These are phyloP conservation scores for Pavo muticus DNA, from an alignment of 2,113 vertebrate species.

Conservation along the genomic window DNA sequence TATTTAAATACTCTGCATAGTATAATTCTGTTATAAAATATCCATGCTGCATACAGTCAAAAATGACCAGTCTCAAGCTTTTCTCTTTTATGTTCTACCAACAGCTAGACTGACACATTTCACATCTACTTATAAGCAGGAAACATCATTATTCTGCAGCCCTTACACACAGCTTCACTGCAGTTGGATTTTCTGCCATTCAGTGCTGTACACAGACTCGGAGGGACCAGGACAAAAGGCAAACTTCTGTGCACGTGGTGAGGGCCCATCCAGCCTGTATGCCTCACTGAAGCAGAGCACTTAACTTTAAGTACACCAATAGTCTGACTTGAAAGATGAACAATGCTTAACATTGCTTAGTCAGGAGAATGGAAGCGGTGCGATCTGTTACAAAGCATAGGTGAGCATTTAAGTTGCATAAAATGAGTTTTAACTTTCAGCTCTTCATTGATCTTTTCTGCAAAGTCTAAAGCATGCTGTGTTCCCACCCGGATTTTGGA, in stretches of 20 bases:
- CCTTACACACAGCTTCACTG: conserved; percentile 29
- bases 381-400: background rate
- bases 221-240: background rate
- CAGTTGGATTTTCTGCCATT: conserved; percentile 43
- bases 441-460: background rate
- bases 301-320: background rate
- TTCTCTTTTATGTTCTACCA: conserved; percentile 41
- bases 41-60: conserved; percentile 17
- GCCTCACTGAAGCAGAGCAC: background rate
- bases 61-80: conserved; percentile 61
- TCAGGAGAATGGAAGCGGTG: background rate
- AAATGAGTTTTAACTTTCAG: background rate
- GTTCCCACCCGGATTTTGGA: background rate
- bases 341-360: background rate
- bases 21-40: conserved; percentile 18
- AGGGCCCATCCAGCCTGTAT: background rate
- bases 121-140: conserved; percentile 61
- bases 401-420: background rate
- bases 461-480: background rate
- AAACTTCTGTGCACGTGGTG: background rate
- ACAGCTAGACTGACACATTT: conserved; percentile 63
- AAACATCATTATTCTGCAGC: conserved; percentile 48
- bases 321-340: background rate
- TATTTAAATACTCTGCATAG: background rate
- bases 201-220: background rate